Evolutionary conservation across 2,797 vertebrate species (phyloP).

Genomic region (Sitta carolinensis): DNA sequence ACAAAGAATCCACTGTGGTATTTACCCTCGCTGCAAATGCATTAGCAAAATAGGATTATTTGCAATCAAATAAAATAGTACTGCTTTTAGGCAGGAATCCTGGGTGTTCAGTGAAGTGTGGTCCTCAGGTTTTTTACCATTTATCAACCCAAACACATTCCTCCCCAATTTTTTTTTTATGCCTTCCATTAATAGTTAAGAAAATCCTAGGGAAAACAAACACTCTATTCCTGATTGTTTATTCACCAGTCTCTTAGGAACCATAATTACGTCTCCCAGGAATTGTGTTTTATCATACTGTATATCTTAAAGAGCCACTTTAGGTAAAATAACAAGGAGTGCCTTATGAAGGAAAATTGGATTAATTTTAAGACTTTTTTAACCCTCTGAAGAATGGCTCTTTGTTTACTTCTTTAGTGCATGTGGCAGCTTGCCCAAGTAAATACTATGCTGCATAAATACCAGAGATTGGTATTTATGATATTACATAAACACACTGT

Average conservation of each 20-base stretch:
- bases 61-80: constrained; percentile 8
- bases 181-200: constrained; percentile 51
- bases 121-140: constrained; percentile 9
- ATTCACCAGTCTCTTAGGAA: constrained; percentile 63
- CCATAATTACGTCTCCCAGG: constrained; percentile 67
- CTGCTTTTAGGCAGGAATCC: constrained; percentile 28
- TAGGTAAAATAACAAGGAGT: constrained; percentile 76
- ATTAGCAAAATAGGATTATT: constrained; percentile 44
- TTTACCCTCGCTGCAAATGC: not conserved
- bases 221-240: constrained; percentile 66
- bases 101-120: not conserved
- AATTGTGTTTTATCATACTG: constrained; percentile 72
- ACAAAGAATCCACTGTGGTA: constrained; percentile 17
- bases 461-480: constrained; percentile 77
- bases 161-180: constrained; percentile 40
- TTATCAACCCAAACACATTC: constrained; percentile 18
- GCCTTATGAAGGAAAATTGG: constrained; percentile 78
- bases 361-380: constrained; percentile 73
- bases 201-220: constrained; percentile 57
- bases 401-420: constrained; percentile 80
- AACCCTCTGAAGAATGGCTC: constrained; percentile 77
- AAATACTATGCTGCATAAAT: constrained; percentile 79
- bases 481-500: constrained; percentile 77
- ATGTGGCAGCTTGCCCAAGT: constrained; percentile 80
- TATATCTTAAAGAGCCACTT: constrained; percentile 74